Percentiles rank a stretch among this genome's conserved stretches.
Conservation (phyloP, 1,140 invertebrate genomes). For the Brachionus asplanchnoidis region DNA sequence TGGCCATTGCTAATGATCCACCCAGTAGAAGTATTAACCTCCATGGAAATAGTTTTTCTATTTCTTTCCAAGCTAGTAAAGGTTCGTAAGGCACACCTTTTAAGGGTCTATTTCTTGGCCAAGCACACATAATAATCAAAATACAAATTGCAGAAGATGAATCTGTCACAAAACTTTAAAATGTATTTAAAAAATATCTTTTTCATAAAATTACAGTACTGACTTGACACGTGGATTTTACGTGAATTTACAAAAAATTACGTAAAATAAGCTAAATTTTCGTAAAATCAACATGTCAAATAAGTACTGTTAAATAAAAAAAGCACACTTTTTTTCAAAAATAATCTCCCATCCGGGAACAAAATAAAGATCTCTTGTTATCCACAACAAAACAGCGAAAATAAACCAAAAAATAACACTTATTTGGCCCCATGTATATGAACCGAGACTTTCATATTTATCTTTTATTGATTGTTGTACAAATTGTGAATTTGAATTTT, state of each 20-base stretch:
- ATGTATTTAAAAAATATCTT: too few species aligned
- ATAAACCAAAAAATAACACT: constrained; percentile 70
- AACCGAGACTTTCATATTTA: constrained; percentile 68
- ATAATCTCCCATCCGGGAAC: constrained; percentile 66
- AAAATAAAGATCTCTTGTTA: constrained; percentile 76
- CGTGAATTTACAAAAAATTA: too few species aligned
- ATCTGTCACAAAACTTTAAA: constrained; percentile 59
- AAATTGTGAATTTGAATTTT: background rate
- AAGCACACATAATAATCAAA: constrained; percentile 71
- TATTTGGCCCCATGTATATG: constrained; percentile 68
- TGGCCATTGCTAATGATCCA: background rate
- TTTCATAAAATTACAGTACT: too few species aligned
- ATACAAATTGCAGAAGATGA: constrained; percentile 75
- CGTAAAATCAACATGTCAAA: too few species aligned
- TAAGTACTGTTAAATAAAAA: too few species aligned
- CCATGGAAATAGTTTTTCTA: constrained; percentile 51
- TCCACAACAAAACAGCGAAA: constrained; percentile 72
- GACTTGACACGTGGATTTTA: too few species aligned
- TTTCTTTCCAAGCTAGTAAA: constrained; percentile 5
- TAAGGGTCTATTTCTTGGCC: constrained; percentile 66
- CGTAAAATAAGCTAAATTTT: too few species aligned
- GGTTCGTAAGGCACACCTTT: background rate
- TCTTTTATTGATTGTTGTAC: constrained; percentile 42
- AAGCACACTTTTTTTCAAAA: constrained; percentile 46
- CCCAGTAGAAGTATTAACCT: constrained; percentile 53